phyloP scores from a whole-genome alignment of 2,888 invertebrate genomes.

The Zootermopsis nevadensis region DNA sequence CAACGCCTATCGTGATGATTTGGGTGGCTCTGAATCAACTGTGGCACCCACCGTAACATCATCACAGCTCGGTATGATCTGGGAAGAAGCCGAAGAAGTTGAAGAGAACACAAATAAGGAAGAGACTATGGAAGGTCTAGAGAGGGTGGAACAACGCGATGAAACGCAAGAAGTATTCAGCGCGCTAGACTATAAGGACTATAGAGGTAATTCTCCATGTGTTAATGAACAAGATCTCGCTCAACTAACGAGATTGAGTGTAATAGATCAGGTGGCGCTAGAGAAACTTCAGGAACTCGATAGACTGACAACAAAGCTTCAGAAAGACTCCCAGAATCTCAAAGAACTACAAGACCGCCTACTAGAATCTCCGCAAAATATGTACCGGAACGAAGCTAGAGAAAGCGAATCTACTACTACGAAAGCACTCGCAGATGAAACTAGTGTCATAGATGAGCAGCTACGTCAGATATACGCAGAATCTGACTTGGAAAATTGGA shows the following conservation, averaged over 20 bases:
- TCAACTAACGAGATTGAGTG: constrained; percentile 69
- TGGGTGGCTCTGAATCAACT: constrained; percentile 68
- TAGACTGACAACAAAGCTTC: constrained; percentile 79
- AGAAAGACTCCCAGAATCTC: constrained; percentile 81
- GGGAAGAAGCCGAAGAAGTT: constrained; percentile 84
- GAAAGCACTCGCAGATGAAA: constrained; percentile 69
- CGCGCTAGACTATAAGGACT: constrained; percentile 82
- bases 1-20: constrained; percentile 86
- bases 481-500: constrained; percentile 74
- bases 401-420: constrained; percentile 49
- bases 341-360: constrained; percentile 78
- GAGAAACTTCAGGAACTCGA: constrained; percentile 84
- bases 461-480: constrained; percentile 76
- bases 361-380: constrained; percentile 32
- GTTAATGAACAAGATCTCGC: constrained; percentile 83
- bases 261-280: constrained; percentile 81
- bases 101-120: constrained; percentile 63
- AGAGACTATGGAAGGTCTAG: constrained; percentile 60
- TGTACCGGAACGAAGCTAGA: constrained; percentile 49
- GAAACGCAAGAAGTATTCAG: constrained; percentile 77
- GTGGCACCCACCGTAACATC: constrained; percentile 72
- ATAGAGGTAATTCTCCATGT: constrained; percentile 78
- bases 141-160: constrained; percentile 61
- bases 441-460: constrained; percentile 76
- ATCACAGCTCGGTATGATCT: constrained; percentile 86